Conservation (phyloP, 2,888 invertebrate species). For the Platycnemis pennipes region DNA sequence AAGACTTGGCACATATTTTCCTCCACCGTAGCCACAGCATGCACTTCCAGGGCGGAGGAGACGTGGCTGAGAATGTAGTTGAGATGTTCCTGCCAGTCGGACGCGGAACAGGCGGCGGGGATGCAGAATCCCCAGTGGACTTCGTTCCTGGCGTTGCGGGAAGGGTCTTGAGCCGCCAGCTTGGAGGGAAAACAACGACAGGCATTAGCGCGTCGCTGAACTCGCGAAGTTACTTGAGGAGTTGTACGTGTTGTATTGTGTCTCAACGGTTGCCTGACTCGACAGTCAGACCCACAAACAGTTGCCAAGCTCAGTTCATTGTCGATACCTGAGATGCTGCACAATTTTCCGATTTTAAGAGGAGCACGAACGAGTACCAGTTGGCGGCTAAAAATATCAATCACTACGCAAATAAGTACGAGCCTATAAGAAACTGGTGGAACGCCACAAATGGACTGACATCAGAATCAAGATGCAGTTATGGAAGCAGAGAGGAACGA, state of each 20-base stretch:
- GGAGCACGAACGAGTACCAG: no score
- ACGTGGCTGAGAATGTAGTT: constrained; percentile 71
- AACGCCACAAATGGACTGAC: no score
- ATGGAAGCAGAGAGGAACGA: no score
- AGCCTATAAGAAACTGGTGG: no score
- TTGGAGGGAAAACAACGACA: background rate
- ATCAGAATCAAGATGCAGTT: no score
- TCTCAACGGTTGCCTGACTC: background rate
- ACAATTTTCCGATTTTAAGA: no score
- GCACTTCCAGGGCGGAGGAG: constrained; percentile 2
- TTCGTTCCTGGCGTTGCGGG: constrained; percentile 70
- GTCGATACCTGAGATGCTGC: no score
- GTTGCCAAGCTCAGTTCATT: no score
- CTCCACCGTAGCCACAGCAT: constrained; percentile 48
- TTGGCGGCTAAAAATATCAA: no score
- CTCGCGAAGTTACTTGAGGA: background rate
- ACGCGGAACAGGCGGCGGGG: constrained; percentile 72
- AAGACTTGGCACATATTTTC: constrained; percentile 64
- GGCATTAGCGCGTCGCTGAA: background rate
- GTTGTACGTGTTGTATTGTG: no score
- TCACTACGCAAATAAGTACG: no score
- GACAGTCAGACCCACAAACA: no score
- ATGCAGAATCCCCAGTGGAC: constrained; percentile 73
- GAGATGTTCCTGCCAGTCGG: constrained; percentile 73
- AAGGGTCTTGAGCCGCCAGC: constrained; percentile 69